Base-by-base conservation (phyloP, 2,113 vertebrate genomes). In the Podarcis cretensis region DNA sequence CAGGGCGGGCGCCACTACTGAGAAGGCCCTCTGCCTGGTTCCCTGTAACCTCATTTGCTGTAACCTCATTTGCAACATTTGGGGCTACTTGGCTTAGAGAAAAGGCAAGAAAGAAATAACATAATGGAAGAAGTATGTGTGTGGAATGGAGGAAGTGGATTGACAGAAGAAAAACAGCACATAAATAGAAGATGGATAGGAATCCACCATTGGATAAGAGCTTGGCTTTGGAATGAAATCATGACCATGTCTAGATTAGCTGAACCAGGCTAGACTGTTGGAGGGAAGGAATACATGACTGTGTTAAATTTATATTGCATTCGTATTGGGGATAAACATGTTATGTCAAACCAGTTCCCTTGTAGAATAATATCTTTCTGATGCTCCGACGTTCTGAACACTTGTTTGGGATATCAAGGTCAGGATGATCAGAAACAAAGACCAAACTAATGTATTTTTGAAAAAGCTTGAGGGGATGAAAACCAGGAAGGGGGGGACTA, bases 221-320 rank as follows among this genome's bases (percentile, higher is more conserved):
- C 2, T 68, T 83, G 6, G 6, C 0, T 10, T 74, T 7, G 1
- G 0, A 83, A 27, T 48, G 40, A 77, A 77, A 85, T 77, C 57
- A 65, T 3, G 32, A 40, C 8, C 37, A 14, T 63, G 14, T 76
- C 57, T 77, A 54, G 25, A 21, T 85, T 57, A 76, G 13, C 40
- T 85, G 40, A 63, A 66, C 27, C 30, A 75, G 35, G 30, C 37
- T 32, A 37, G 23, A 37, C 23, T 82, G 23, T 82, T n/a, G 27
- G 43, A 25, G 77, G 43, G 74, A 89, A 89, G 54, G 78, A 91
- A 85, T 79, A 89, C 94, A 93, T 92, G 93, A 90, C 68, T 86
- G 1, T 2, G 65, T 91, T 87, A 84, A 23, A 66, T 18, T 81
- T 88, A 2, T 23, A 25, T 6, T 27, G 25, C 66, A 69, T 69